Conservation (phyloP, 2,888 invertebrate species). For the Orchesellides sinensis region DNA sequence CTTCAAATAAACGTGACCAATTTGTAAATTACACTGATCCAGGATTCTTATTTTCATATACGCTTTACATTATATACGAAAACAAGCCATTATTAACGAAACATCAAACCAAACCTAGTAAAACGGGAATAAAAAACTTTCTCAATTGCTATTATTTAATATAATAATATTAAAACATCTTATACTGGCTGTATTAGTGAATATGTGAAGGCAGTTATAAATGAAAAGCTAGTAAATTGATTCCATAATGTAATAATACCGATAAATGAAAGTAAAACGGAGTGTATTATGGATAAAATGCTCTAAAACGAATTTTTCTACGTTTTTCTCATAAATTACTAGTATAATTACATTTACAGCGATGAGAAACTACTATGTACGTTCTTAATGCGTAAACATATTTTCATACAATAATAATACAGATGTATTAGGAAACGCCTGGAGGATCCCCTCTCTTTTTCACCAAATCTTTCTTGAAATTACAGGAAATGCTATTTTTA, state of each 20-base stretch:
- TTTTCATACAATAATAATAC: too few species aligned
- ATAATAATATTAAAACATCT: neutral
- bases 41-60: neutral
- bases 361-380: too few species aligned
- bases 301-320: slow-evolving; percentile 3
- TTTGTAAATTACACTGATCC: neutral
- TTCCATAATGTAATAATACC: slow-evolving; percentile 17
- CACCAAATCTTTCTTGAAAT: neutral
- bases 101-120: neutral
- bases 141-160: neutral
- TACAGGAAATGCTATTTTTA: slow-evolving; percentile 26
- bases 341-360: neutral
- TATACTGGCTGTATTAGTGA: neutral
- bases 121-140: slow-evolving; percentile 23
- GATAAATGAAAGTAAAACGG: neutral
- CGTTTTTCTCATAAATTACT: neutral
- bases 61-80: too few species aligned
- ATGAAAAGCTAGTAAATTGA: slow-evolving; percentile 12
- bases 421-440: neutral
- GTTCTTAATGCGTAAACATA: too few species aligned
- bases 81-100: neutral
- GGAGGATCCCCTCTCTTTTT: neutral
- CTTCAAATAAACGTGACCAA: too few species aligned
- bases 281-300: neutral
- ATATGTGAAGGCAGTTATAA: neutral